A percentile compares a stretch with the other conserved stretches of the same genome.
These are phyloP conservation scores for Sarcophaga subvicina DNA, from an alignment of 2,888 invertebrate species.

Conservation along the genomic window DNA sequence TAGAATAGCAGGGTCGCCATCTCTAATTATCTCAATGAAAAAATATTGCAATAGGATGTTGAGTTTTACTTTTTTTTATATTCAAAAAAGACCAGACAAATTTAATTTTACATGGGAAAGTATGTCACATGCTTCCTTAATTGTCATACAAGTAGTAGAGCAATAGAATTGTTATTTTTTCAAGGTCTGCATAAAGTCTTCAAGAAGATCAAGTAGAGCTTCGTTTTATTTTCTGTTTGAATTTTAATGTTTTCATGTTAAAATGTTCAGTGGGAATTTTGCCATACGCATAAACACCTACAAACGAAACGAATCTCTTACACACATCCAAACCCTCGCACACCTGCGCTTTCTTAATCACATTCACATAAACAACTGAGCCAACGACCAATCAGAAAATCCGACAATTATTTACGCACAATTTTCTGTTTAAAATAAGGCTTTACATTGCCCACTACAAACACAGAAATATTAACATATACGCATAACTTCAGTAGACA, in stretches of 20 bases:
- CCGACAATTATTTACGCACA: constrained; percentile 42
- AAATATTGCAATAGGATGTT: no score
- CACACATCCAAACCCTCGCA: not conserved
- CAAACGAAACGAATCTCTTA: not conserved
- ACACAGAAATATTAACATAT: not conserved
- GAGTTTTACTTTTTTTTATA: no score
- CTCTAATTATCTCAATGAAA: no score
- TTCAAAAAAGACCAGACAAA: no score
- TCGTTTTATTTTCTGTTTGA: no score
- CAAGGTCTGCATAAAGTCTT: not conserved
- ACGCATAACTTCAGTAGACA: not conserved
- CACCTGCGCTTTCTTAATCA: not conserved
- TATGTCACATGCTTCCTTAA: not conserved
- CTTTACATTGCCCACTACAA: not conserved
- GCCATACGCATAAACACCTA: not conserved
- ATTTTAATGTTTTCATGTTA: no score
- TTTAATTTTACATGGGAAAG: not conserved
- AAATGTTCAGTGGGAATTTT: not conserved
- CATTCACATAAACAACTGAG: not conserved
- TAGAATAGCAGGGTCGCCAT: no score
- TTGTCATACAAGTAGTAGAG: not conserved
- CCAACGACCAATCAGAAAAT: constrained; percentile 50
- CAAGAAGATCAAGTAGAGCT: no score
- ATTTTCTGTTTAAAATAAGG: not conserved
- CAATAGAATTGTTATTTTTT: not conserved